phyloP scores from a whole-genome alignment of 2,113 vertebrate genomes.

The Bubo scandiacus region DNA sequence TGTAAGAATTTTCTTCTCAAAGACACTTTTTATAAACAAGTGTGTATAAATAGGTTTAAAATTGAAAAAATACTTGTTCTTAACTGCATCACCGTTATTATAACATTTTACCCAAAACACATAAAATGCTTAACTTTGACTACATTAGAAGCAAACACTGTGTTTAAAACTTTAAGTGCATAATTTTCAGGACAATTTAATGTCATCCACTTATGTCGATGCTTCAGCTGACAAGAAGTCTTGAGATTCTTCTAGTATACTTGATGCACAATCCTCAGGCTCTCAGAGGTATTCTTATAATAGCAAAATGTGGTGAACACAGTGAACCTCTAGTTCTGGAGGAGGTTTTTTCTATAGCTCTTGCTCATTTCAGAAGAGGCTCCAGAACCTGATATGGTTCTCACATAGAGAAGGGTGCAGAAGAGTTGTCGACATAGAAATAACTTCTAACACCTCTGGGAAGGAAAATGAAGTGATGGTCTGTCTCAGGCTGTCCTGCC shows the following conservation, averaged over 20 bases:
- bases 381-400: accelerated
- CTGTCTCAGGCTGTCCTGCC: neutral
- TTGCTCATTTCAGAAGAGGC: neutral
- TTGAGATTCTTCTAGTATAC: neutral
- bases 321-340: neutral
- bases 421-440: neutral
- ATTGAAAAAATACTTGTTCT: neutral
- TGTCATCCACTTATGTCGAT: neutral
- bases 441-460: neutral
- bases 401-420: neutral
- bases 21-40: neutral
- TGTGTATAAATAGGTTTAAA: neutral
- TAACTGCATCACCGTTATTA: neutral
- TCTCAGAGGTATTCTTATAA: neutral
- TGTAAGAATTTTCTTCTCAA: neutral
- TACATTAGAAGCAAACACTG: neutral
- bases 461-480: neutral
- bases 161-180: neutral
- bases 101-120: neutral
- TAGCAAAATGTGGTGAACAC: neutral
- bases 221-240: neutral
- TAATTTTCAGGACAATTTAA: neutral
- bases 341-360: neutral
- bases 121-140: neutral
- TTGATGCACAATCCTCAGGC: neutral